These are phyloP conservation scores for Lathamus discolor DNA, from an alignment of 2,113 vertebrate species.

Conservation along the genomic window DNA sequence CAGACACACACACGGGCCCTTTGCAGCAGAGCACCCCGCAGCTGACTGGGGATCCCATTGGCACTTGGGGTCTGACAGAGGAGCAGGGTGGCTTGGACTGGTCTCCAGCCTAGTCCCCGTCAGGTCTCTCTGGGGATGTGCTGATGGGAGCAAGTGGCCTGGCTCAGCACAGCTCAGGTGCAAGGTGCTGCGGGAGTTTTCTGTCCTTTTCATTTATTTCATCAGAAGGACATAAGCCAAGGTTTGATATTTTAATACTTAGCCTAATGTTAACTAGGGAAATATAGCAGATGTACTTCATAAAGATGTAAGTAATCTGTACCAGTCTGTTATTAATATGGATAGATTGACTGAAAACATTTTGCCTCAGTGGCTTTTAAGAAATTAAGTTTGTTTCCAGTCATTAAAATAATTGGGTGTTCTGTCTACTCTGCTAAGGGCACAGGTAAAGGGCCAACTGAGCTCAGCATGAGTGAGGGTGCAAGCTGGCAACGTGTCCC, in stretches of 20 bases:
- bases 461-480: neutral
- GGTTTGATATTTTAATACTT: neutral
- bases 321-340: neutral
- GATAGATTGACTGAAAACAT: neutral
- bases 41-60: neutral
- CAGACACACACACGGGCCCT: neutral
- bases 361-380: constrained; percentile 14
- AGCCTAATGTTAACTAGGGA: neutral
- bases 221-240: neutral
- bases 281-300: neutral
- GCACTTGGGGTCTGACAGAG: rapidly evolving
- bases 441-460: neutral
- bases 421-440: neutral
- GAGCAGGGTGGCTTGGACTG: neutral
- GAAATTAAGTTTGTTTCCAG: constrained; percentile 30
- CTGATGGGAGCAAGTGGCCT: neutral
- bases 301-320: neutral
- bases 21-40: neutral
- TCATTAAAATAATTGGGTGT: constrained; percentile 29
- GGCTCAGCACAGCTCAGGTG: neutral
- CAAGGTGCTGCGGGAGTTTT: neutral
- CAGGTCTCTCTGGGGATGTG: neutral
- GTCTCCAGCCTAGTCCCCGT: neutral
- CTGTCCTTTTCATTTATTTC: neutral
- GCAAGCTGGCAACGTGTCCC: rapidly evolving